phyloP scores from a whole-genome alignment of 2,888 invertebrate genomes.

The Lycaena phlaeas region DNA sequence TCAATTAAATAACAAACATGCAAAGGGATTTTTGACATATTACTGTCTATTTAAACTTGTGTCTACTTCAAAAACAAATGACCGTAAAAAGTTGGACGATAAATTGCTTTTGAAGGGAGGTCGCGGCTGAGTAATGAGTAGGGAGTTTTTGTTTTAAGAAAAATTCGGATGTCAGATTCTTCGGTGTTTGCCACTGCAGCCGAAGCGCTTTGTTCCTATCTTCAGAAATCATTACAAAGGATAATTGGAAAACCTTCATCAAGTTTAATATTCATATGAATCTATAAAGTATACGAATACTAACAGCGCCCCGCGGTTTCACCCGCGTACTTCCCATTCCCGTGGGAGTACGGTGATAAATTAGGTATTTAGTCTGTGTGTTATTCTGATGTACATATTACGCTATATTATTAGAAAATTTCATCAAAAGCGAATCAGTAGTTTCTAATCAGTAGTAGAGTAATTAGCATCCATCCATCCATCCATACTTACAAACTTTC shows the following conservation, averaged over 20 bases:
- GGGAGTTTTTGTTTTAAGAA: conserved; percentile 41
- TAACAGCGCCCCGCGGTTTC: too few species aligned
- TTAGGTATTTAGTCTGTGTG: too few species aligned
- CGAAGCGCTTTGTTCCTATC: conserved; percentile 17
- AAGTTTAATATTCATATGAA: too few species aligned
- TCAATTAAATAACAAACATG: neutral
- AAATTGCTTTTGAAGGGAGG: conserved; percentile 46
- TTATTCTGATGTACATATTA: too few species aligned
- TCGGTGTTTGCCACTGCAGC: conserved; percentile 16
- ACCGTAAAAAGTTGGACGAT: conserved; percentile 40
- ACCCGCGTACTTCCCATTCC: too few species aligned
- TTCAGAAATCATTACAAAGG: conserved; percentile 19
- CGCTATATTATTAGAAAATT: too few species aligned
- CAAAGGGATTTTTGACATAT: neutral
- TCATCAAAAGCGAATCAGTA: too few species aligned
- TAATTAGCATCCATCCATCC: too few species aligned
- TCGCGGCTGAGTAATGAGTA: conserved; percentile 31
- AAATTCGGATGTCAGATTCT: conserved; percentile 23
- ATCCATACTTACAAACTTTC: too few species aligned
- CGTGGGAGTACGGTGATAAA: too few species aligned
- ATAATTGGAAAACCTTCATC: conserved; percentile 13
- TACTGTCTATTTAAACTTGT: conserved; percentile 10
- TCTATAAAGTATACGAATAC: too few species aligned
- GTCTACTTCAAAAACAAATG: conserved; percentile 23
- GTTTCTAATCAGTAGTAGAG: too few species aligned